phyloP scores from a whole-genome alignment of 2,888 invertebrate species.

The Nymphalis urticae region DNA sequence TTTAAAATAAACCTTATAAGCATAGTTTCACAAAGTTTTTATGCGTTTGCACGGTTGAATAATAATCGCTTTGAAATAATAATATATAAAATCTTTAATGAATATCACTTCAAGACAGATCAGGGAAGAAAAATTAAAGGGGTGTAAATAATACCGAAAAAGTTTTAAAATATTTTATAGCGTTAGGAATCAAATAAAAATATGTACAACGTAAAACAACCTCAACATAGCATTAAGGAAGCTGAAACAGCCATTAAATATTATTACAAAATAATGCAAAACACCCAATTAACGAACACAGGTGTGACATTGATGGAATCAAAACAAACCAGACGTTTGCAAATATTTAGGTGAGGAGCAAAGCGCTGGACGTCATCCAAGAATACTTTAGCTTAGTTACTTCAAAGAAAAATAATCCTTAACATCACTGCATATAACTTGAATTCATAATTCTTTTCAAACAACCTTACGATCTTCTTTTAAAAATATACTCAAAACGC shows the following conservation, averaged over 20 bases:
- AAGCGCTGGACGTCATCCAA: constrained; percentile 59
- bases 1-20: too few relatives aligned
- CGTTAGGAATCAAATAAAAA: neutral
- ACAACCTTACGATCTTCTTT: neutral
- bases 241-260: constrained; percentile 1
- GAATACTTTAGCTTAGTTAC: constrained; percentile 29
- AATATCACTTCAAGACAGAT: too few relatives aligned
- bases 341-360: constrained; percentile 64
- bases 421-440: neutral
- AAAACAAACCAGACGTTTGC: constrained; percentile 58
- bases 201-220: neutral
- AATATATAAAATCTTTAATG: too few relatives aligned
- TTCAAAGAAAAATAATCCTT: constrained; percentile 40
- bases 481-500: neutral
- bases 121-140: too few relatives aligned
- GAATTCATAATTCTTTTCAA: neutral
- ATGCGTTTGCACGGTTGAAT: too few relatives aligned
- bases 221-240: neutral
- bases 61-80: too few relatives aligned
- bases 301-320: constrained; percentile 47
- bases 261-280: constrained; percentile 26
- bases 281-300: constrained; percentile 38
- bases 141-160: too few relatives aligned
- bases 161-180: too few relatives aligned
- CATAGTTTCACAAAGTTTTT: too few relatives aligned